Evolutionary conservation across 2,797 vertebrate genomes (phyloP), one percentile per base, ranked within the genome.

Genomic region (Paguma larvata): DNA sequence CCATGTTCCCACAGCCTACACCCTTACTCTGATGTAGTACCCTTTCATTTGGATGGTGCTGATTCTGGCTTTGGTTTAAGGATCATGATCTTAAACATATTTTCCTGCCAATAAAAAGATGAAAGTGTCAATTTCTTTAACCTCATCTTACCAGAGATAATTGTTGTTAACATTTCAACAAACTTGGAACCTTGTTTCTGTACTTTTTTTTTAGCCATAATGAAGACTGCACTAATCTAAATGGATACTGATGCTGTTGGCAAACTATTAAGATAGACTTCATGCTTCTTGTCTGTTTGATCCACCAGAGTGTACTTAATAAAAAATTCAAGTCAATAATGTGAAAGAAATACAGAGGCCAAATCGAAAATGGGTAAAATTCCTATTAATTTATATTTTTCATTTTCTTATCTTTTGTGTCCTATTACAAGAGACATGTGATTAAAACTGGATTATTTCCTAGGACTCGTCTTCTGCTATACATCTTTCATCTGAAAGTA

Each of bases 401-500:
- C 89, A 97, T 97, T 89, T 73, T 96, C 79, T 88, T 96, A 85
- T 92, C 38, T 67, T 96, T 94, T 84, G 51, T 95, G 75, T 84
- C 25, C 92, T 95, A 90, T 92, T 95, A 84, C 3, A 77, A 89
- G 79, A 80, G 78, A 91, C 85, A 95, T 82, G 51, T 97, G 87
- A 97, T 97, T 97, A 93, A 97, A 98, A 97, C 38, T 89, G 97
- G 89, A 34, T 90, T 89, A 56, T 97, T 98, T 97, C 93, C 93
- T 84, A 13, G 93, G 46, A 88, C 46, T 63, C 53, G 91, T 91
- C 62, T 97, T 53, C 56, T 38, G 6, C 91, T 82, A 65, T 48
- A 23, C 48, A 14, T 96, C 97, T 95, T 97, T 97, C 84, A 88
- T 96, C 87, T 97, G 89, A 94, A 96, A 92, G 65, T 97, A 77